A percentile compares a stretch with the other conserved stretches of the same genome.
Evolutionary conservation across 1,140 invertebrate species (phyloP).

Genomic region (Procambarus virginalis): DNA sequence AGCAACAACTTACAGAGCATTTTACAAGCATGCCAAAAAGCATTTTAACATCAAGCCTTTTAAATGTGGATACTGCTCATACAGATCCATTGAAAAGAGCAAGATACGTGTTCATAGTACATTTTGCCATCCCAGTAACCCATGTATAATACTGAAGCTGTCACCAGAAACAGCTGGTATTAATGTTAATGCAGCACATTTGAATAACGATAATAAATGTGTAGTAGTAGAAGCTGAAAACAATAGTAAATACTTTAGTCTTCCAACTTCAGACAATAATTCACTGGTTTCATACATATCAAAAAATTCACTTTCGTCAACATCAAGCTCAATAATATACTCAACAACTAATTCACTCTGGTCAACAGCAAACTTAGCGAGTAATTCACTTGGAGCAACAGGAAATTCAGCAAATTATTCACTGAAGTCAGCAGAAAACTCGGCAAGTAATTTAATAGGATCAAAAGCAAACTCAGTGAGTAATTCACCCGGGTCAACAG

Average conservation of each 20-base stretch:
- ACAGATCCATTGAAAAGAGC: slow-evolving; percentile 56
- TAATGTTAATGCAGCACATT: background rate
- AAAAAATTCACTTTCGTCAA: background rate
- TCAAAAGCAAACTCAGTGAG: too few relatives aligned
- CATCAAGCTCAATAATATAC: background rate
- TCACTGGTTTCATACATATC: background rate
- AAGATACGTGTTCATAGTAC: slow-evolving; percentile 46
- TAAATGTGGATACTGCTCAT: slow-evolving; percentile 51
- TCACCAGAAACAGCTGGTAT: slow-evolving; percentile 40
- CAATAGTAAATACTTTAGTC: background rate
- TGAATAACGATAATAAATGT: background rate
- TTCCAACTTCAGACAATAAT: background rate
- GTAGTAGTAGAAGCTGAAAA: background rate
- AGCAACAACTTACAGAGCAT: slow-evolving; percentile 37
- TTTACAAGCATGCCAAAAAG: slow-evolving; percentile 53
- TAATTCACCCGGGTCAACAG: too few relatives aligned
- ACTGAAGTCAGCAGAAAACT: too few relatives aligned
- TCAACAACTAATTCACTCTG: background rate
- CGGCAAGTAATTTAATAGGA: too few relatives aligned
- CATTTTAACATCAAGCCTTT: slow-evolving; percentile 51
- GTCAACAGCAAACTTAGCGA: too few relatives aligned
- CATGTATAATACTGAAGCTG: slow-evolving; percentile 38
- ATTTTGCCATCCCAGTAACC: slow-evolving; percentile 31
- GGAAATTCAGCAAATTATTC: too few relatives aligned
- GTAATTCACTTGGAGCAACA: too few relatives aligned